Conservation (phyloP, 2,888 invertebrate genomes). For the Pheosia tremula region DNA sequence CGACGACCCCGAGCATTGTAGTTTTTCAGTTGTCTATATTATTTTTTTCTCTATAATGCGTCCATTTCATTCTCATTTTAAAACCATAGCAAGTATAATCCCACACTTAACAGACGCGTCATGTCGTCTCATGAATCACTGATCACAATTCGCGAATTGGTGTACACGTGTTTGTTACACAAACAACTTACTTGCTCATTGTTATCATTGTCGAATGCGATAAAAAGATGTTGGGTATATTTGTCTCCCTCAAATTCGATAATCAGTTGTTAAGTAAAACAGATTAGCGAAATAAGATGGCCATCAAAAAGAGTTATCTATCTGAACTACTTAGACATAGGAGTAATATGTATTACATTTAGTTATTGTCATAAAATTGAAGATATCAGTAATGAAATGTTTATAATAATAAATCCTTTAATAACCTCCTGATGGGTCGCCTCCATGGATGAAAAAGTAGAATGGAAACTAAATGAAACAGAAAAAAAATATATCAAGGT, state of each 20-base stretch:
- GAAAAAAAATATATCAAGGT: background rate
- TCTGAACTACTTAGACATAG: too few species aligned
- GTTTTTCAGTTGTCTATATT: background rate
- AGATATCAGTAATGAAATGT: too few species aligned
- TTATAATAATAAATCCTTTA: too few species aligned
- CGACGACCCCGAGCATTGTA: too few species aligned
- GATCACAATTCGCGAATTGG: background rate
- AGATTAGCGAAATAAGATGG: too few species aligned
- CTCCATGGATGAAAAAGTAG: too few species aligned
- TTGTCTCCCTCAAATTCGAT: background rate
- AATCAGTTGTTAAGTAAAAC: background rate
- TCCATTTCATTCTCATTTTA: background rate
- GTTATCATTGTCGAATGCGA: background rate
- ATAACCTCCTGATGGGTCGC: too few species aligned
- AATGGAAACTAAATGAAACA: too few species aligned
- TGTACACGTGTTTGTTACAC: background rate
- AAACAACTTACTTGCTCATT: background rate
- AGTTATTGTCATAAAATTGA: too few species aligned
- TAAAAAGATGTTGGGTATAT: too few species aligned
- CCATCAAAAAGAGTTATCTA: too few species aligned
- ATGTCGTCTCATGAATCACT: slow-evolving; percentile 1
- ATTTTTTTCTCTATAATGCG: background rate
- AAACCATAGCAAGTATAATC: background rate
- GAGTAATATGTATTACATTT: too few species aligned
- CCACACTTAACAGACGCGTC: background rate